Base-by-base conservation (phyloP, 2,888 invertebrate species). In the Pelosia muscerda region DNA sequence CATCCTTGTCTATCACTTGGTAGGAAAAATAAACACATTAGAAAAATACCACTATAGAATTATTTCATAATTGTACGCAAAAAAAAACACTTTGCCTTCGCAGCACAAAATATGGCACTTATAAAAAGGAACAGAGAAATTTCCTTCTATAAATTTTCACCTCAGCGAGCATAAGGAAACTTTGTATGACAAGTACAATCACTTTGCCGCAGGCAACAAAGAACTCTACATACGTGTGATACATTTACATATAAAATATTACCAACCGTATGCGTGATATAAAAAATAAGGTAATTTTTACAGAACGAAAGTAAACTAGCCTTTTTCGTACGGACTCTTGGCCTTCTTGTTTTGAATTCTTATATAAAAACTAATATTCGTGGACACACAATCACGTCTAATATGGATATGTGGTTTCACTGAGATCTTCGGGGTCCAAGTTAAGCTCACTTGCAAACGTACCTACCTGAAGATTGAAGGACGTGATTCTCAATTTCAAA, bases 171-270 rank as follows among this genome's bases (percentile, higher is more conserved):
- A 56, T 56, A 28, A 66, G 61, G 49, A 28, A 60, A 62, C 26
- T 42, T 62, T 56, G 22, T 66, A 62, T 61, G 61, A 56, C 62
- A 53, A 53, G 53, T 57, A 53, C 66, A 62, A 66, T 66, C 63
- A 67, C 66, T 67, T 67, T 42, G 34, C 26, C 25, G 56, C 56
- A 42, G 61, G n/a, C 31, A 31, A 66, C 66, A 62, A 61, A 62
- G 56, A 66, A 57, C 31, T 62, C 58, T 62, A 34, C 58, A 62
- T 62, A 65, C 54, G 53, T 65, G 65, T 65, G 23, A 53, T 25
- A 34, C 53, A 58, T 58, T 58, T 63, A 49, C 57, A 63, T 67
- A 31, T 57, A 23, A 49, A 42, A 61, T 57, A 49, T 38, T 55
- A 42, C 28, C 25, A 56, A 22, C 42, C 19, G 25, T 54, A 55